Evolutionary conservation across 2,888 invertebrate species (phyloP), one percentile per base, ranked within the genome.

Genomic region (Drosophila flavopinicola): DNA sequence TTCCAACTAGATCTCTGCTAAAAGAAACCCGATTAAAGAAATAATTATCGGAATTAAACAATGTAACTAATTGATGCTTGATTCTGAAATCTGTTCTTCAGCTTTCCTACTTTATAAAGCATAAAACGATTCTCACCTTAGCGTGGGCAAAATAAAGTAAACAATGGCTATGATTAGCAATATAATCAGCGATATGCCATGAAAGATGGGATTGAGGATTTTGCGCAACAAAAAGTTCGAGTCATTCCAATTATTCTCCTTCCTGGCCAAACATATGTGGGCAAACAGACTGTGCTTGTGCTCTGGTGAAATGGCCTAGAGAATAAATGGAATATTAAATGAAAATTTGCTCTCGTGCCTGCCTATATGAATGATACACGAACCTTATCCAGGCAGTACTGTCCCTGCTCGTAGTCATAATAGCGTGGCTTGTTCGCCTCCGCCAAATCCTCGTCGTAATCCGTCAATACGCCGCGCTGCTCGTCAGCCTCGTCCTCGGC

Each of bases 381-480:
- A 57, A 95, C 96, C 92, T 95, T 96, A 88, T 97, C 97, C 85
- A 96, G 92, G 87, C 97, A 97, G 89, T 96, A 97, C 90, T 95
- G 94, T 35, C 95, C 94, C 67, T 93, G 94, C 13, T 93, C 92
- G 88, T 96, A 95, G 86, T 96, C 95, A 83, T 95, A 93, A 63
- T 93, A 94, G 2, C 93, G 89, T 48, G 93, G 91, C 88, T 93
- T 83, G 5, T 83, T 70, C 2, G 76, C 84, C 79, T 92, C 92
- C 48, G 91, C 92, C 15, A 92, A 92, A 47, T 91, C 88, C 6
- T 90, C 88, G 17, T 92, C 93, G 38, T 91, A 89, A 13, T 91
- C 90, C 0, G 83, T 51, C 11, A 76, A 75, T 13, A 85, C 76
- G 20, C 88, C 83, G 33, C 53, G 64, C 35, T 88, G 85, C 6